These are phyloP conservation scores for Protodeltote pygarga DNA, from an alignment of 2,888 invertebrate genomes.

Conservation along the genomic window DNA sequence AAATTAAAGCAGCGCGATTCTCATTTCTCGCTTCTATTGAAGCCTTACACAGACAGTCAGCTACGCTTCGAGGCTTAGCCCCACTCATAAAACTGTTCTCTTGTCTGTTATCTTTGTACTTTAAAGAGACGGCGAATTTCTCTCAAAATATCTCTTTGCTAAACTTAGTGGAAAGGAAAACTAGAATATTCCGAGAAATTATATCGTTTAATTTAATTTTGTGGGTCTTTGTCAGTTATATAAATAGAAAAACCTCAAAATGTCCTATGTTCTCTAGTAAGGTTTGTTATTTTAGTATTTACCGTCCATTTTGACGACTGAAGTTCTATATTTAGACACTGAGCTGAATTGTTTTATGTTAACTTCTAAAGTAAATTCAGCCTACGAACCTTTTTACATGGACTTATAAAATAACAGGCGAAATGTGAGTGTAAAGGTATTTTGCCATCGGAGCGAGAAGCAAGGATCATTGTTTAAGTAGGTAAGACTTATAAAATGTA, in stretches of 20 bases:
- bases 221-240: conserved; percentile 10
- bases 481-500: too few species aligned
- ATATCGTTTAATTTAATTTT: conserved; percentile 15
- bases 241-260: conserved; percentile 1
- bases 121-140: conserved; percentile 28
- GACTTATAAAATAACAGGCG: too few species aligned
- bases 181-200: conserved; percentile 11
- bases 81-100: conserved; percentile 39
- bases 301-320: too few species aligned
- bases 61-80: conserved; percentile 33
- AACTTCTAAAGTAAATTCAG: too few species aligned
- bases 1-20: not conserved
- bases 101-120: conserved; percentile 34
- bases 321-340: too few species aligned
- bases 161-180: conserved; percentile 17
- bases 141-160: conserved; percentile 8
- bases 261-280: too few species aligned
- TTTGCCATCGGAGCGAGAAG: too few species aligned
- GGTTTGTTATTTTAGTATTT: too few species aligned
- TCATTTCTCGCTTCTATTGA: not conserved
- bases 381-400: too few species aligned
- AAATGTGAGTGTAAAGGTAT: too few species aligned
- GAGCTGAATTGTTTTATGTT: too few species aligned
- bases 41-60: not conserved
- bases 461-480: too few species aligned